These are phyloP conservation scores for Pipistrellus pygmaeus DNA, from an alignment of 2,797 vertebrate species.

Conservation along the genomic window DNA sequence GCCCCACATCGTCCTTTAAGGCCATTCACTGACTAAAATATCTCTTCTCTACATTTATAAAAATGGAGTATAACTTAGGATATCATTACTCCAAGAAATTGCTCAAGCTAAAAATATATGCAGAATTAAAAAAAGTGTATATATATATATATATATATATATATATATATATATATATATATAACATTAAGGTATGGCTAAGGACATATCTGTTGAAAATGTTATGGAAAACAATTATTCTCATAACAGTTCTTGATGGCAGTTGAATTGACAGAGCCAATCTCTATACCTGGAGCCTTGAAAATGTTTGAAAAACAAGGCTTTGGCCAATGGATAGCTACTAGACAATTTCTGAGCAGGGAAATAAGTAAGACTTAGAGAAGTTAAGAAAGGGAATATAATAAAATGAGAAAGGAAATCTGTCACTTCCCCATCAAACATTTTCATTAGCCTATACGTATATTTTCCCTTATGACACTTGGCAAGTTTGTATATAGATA, in stretches of 20 bases:
- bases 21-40: not conserved
- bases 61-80: not conserved
- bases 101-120: not conserved
- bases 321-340: not conserved
- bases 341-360: not conserved
- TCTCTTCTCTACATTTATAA: constrained; percentile 35
- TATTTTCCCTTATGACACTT: not conserved
- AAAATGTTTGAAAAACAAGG: not conserved
- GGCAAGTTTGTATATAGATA: not conserved
- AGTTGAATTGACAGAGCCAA: not conserved
- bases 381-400: not conserved
- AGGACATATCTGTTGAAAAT: not conserved
- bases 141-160: not conserved
- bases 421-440: not conserved
- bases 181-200: not conserved
- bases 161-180: not conserved
- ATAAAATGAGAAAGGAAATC: not conserved
- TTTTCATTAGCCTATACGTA: not conserved
- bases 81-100: constrained; percentile 7
- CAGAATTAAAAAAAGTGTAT: not conserved
- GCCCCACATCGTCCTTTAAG: not conserved
- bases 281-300: not conserved
- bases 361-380: not conserved
- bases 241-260: not conserved
- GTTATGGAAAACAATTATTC: not conserved